Evolutionary conservation across 2,113 vertebrate genomes (phyloP), one percentile per base, ranked within the genome.

Genomic region (Tringa solitaria): DNA sequence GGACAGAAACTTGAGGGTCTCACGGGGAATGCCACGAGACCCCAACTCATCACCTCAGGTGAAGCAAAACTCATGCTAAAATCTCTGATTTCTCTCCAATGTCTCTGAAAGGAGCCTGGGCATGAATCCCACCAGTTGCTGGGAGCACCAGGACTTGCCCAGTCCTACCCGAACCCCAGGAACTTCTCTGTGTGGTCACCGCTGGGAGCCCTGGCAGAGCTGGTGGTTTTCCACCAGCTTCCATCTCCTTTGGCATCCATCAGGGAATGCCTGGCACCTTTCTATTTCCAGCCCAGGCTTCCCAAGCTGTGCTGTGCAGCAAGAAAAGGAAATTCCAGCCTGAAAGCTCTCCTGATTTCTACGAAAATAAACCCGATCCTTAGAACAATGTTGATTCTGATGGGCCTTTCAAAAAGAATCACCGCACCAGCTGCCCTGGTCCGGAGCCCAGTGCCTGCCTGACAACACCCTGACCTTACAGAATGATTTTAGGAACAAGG

Each of bases 21-120:
- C 0, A 0, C 4, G 48, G 53, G 15, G 9, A 53, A 33, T 1
- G 4, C 27, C 65, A 33, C 2, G 2, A 21, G 32, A 26, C 26
- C 26, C 54, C 4, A 10, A 43, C 37, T 35, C 60, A 7, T 7
- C 41, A 45, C 35, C 64, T 22, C 48, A 15, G 27, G 27, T 35
- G 20, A 14, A 43, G 9, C 7, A 9, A 43, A 43, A 57, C 11
- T 46, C 12, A 54, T 5, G 21, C 48, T 41, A 54, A 56, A 48
- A 56, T 26, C 41, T 56, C 16, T 1, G 0, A 12, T 32, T 56
- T 76, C 35, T 41, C 48, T 21, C 54, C 24, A 13, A 6, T 3
- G 2, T 11, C 35, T 57, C 77, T 8, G 2, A 54, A 83, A 69
- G 21, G 41, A 75, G 30, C 16, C n/a, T 51, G 26, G 33, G 45